A percentile compares a stretch with the other conserved stretches of the same genome.
Conservation (phyloP, 2,888 invertebrate species). For the Plusia festucae region DNA sequence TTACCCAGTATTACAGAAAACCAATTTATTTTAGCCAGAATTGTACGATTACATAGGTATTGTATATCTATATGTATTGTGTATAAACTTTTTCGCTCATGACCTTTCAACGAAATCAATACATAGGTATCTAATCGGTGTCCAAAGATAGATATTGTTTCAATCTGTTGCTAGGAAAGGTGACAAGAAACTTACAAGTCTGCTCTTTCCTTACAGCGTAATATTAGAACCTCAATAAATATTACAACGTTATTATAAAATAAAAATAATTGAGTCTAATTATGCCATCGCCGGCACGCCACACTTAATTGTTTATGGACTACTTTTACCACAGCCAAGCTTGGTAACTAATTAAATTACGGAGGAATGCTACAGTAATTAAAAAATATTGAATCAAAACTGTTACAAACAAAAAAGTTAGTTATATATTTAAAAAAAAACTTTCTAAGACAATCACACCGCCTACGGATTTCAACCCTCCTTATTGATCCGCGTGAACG, state of each 20-base stretch:
- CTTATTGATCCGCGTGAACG: slow-evolving; percentile 29
- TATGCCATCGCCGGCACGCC: slow-evolving; percentile 16
- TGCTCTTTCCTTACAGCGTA: not conserved
- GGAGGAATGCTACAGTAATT: not conserved
- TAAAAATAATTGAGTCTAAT: slow-evolving; percentile 32
- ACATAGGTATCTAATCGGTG: no score
- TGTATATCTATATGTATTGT: no score
- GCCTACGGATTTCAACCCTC: not conserved
- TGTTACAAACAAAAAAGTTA: not conserved
- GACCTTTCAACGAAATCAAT: no score
- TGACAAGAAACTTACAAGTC: no score
- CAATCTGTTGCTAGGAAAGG: not conserved
- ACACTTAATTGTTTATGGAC: slow-evolving; percentile 29
- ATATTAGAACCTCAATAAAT: not conserved
- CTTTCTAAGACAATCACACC: no score
- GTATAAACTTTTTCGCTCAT: no score
- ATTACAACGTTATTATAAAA: not conserved
- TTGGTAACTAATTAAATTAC: not conserved
- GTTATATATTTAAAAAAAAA: not conserved
- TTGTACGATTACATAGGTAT: no score
- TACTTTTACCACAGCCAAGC: slow-evolving; percentile 15
- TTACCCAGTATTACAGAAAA: no score
- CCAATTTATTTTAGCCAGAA: no score
- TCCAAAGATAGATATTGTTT: no score
- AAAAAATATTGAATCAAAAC: no score